A percentile compares a stretch with the other conserved stretches of the same genome.
phyloP scores from a whole-genome alignment of 2,797 vertebrate species.

The Anniella stebbinsi region DNA sequence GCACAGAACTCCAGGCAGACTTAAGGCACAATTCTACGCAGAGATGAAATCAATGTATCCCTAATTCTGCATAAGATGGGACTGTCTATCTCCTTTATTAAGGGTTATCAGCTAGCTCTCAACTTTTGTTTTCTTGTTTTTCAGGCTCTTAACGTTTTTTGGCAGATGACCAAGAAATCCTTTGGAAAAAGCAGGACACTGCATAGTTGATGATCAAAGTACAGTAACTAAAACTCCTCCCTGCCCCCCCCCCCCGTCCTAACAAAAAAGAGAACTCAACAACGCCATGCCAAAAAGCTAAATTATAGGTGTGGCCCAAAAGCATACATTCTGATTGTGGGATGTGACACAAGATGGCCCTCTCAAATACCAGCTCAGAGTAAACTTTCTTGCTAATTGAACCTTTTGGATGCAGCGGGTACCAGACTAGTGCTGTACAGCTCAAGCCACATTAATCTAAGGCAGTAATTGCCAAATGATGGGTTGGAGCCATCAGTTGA shows the following conservation, averaged over 20 bases:
- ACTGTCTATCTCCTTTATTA: not conserved
- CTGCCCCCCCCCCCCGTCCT: not conserved
- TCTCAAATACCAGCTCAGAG: constrained; percentile 43
- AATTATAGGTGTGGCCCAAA: constrained; percentile 38
- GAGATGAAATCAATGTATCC: not conserved
- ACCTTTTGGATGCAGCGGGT: constrained; percentile 30
- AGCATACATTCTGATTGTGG: constrained; percentile 39
- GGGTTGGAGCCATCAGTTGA: constrained; percentile 23
- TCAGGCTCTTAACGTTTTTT: not conserved
- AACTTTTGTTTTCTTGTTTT: not conserved
- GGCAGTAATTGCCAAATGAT: constrained; percentile 44
- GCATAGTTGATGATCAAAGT: constrained; percentile 17
- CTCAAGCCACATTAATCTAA: constrained; percentile 42
- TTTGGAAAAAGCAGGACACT: not conserved
- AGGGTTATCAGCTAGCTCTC: not conserved
- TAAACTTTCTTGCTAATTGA: constrained; percentile 47
- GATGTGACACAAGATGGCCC: constrained; percentile 22
- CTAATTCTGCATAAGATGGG: not conserved
- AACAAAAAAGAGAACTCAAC: not conserved
- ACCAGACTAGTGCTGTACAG: not conserved
- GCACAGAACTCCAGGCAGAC: not conserved
- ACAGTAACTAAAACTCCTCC: not conserved
- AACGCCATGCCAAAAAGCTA: constrained; percentile 23
- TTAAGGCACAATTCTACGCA: not conserved
- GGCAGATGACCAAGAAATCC: constrained; percentile 1